These are phyloP conservation scores for Lutjanus erythropterus DNA, from an alignment of 2,113 vertebrate genomes.

Conservation along the genomic window DNA sequence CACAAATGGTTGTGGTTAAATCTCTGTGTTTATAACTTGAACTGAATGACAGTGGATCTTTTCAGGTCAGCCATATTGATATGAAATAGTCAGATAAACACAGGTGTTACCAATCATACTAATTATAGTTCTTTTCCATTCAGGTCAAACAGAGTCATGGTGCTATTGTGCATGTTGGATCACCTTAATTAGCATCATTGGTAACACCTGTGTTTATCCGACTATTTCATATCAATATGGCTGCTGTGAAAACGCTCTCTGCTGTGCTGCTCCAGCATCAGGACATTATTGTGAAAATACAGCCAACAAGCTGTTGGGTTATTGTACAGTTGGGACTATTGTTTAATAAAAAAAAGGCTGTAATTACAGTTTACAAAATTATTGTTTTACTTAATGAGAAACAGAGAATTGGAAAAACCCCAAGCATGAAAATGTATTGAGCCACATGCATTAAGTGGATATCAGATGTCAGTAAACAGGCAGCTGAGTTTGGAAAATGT, in stretches of 20 bases:
- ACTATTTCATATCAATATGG: too few relatives aligned
- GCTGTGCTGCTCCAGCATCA: not conserved
- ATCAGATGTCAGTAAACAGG: not conserved
- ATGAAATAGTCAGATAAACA: too few relatives aligned
- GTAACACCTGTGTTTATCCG: too few relatives aligned
- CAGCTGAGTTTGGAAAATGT: not conserved
- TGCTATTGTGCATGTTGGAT: too few relatives aligned
- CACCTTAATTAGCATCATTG: too few relatives aligned
- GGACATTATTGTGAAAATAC: conserved; percentile 3
- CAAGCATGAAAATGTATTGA: not conserved
- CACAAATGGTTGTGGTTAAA: not conserved
- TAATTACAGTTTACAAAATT: conserved; percentile 22
- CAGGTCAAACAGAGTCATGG: too few relatives aligned
- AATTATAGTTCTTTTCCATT: too few relatives aligned
- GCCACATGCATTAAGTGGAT: not conserved
- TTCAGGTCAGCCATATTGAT: too few relatives aligned
- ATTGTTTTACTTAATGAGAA: conserved; percentile 12
- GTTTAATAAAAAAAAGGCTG: conserved; percentile 34
- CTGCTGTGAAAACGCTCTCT: too few relatives aligned
- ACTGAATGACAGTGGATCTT: not conserved
- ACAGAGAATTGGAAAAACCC: not conserved
- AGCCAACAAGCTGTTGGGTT: conserved; percentile 13
- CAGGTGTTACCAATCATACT: too few relatives aligned
- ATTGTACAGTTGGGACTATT: conserved; percentile 2
- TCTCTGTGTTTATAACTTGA: conserved; percentile 2